Percentiles rank a stretch among this genome's conserved stretches.
Evolutionary conservation across 2,888 invertebrate genomes (phyloP).

Genomic region (Neelides folsomi): DNA sequence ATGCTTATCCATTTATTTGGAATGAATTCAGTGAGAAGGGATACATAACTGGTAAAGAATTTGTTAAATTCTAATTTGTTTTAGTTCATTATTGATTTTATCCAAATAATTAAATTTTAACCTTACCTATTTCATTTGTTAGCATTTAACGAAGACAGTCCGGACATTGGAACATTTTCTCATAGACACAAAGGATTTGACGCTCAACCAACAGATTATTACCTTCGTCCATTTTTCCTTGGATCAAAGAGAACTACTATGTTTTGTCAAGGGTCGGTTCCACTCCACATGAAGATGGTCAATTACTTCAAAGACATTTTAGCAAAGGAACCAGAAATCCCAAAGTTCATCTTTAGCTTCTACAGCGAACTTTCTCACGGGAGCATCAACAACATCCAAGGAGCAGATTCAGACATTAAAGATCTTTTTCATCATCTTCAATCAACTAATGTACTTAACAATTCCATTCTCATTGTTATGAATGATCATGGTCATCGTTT

Average conservation of each 20-base stretch:
- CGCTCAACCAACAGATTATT: slow-evolving; percentile 38
- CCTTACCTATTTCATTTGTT: too few species aligned
- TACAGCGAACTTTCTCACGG: slow-evolving; percentile 38
- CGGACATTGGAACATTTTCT: slow-evolving; percentile 38
- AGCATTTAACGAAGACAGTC: slow-evolving; percentile 38
- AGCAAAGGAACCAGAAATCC: slow-evolving; percentile 27
- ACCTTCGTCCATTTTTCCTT: slow-evolving; percentile 37
- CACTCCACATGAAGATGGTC: slow-evolving; percentile 34
- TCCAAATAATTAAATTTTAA: too few species aligned
- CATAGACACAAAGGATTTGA: slow-evolving; percentile 38
- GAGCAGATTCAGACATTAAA: slow-evolving; percentile 35
- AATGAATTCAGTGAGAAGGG: slow-evolving; percentile 35
- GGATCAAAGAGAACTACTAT: slow-evolving; percentile 29
- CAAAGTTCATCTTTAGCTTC: slow-evolving; percentile 36
- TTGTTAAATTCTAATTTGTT: too few species aligned
- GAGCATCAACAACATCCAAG: slow-evolving; percentile 35
- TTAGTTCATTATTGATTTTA: too few species aligned
- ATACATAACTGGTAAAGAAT: slow-evolving; percentile 36
- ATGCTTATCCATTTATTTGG: slow-evolving; percentile 38
- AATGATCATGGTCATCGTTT: slow-evolving; percentile 41
- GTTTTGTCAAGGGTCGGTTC: slow-evolving; percentile 34
- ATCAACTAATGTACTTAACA: slow-evolving; percentile 24
- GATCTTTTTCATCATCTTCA: slow-evolving; percentile 35
- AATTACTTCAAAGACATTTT: slow-evolving; percentile 34
- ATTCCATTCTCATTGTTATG: slow-evolving; percentile 34